Evolutionary conservation across 2,888 invertebrate species (phyloP).

Genomic region (Andrena praecox): DNA sequence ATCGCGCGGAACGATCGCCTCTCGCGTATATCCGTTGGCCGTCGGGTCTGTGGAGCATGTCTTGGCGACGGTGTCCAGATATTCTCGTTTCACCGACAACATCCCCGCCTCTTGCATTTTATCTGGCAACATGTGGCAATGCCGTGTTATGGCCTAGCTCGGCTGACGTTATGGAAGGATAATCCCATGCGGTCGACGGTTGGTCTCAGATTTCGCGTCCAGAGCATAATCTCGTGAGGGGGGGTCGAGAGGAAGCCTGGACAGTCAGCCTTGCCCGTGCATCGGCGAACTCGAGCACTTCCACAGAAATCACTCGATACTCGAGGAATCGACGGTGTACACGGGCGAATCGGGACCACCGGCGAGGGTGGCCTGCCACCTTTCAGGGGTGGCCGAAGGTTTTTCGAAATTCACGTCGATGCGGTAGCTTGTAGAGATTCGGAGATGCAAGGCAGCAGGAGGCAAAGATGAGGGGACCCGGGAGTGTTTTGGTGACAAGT

Average conservation of each 20-base stretch:
- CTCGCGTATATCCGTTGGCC: slow-evolving; percentile 15
- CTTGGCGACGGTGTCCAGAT: slow-evolving; percentile 29
- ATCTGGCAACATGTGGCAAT: slow-evolving; percentile 67
- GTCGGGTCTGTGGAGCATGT: slow-evolving; percentile 33
- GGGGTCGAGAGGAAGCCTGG: slow-evolving; percentile 25
- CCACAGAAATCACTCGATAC: slow-evolving; percentile 18
- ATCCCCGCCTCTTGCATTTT: slow-evolving; percentile 54
- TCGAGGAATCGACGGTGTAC: slow-evolving; percentile 34
- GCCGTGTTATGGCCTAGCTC: slow-evolving; percentile 61
- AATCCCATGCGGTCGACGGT: slow-evolving; percentile 74
- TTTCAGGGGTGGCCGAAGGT: neutral
- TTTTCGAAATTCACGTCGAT: neutral
- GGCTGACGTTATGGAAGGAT: slow-evolving; percentile 74
- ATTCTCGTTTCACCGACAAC: slow-evolving; percentile 50
- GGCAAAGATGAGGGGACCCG: no score
- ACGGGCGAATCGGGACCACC: slow-evolving; percentile 4
- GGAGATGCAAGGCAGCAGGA: neutral
- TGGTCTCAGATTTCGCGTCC: slow-evolving; percentile 65
- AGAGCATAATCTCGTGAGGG: slow-evolving; percentile 52
- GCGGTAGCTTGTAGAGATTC: neutral
- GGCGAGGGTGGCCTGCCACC: neutral
- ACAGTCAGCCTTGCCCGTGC: slow-evolving; percentile 7
- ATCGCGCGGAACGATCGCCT: slow-evolving; percentile 21
- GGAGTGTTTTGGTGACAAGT: no score
- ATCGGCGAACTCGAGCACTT: slow-evolving; percentile 23